A percentile compares a stretch with the other conserved stretches of the same genome.
These are phyloP conservation scores for Macrotus californicus DNA, from an alignment of 2,113 vertebrate genomes.

Conservation along the genomic window DNA sequence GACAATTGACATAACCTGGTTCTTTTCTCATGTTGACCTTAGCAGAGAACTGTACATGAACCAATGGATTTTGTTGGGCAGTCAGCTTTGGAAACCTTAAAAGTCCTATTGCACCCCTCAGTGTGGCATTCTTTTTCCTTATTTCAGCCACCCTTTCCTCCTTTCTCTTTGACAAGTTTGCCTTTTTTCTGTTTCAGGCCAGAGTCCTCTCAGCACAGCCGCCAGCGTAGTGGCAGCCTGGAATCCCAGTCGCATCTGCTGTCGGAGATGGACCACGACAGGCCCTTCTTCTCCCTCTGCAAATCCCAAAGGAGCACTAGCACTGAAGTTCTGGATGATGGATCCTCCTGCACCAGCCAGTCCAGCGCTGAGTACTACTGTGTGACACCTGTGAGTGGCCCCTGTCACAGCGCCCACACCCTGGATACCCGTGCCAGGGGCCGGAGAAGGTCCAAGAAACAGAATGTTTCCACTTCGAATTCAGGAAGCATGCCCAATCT, in stretches of 20 bases:
- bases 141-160: not conserved
- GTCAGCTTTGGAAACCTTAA: not conserved
- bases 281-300: slow-evolving; percentile 78
- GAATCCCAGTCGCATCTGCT: slow-evolving; percentile 91
- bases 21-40: not conserved
- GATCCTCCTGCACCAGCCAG: slow-evolving; percentile 97
- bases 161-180: not conserved
- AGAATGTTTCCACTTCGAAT: slow-evolving; percentile 83
- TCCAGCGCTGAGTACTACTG: slow-evolving; percentile 91
- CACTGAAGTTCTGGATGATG: slow-evolving; percentile 93
- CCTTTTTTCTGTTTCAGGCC: slow-evolving; percentile 77
- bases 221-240: slow-evolving; percentile 93
- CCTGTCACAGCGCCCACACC: slow-evolving; percentile 80
- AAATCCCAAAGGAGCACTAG: slow-evolving; percentile 92
- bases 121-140: rapidly evolving
- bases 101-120: not conserved
- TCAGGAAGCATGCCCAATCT: slow-evolving; percentile 98
- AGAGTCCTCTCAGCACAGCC: slow-evolving; percentile 83
- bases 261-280: slow-evolving; percentile 77
- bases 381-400: slow-evolving; percentile 73
- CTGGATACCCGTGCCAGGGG: slow-evolving; percentile 84
- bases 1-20: not conserved
- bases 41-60: not conserved
- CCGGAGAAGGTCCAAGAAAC: slow-evolving; percentile 86
- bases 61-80: not conserved